Percentiles rank a stretch among this genome's conserved stretches.
Evolutionary conservation across 2,888 invertebrate genomes (phyloP).

Genomic region (Mantis religiosa): DNA sequence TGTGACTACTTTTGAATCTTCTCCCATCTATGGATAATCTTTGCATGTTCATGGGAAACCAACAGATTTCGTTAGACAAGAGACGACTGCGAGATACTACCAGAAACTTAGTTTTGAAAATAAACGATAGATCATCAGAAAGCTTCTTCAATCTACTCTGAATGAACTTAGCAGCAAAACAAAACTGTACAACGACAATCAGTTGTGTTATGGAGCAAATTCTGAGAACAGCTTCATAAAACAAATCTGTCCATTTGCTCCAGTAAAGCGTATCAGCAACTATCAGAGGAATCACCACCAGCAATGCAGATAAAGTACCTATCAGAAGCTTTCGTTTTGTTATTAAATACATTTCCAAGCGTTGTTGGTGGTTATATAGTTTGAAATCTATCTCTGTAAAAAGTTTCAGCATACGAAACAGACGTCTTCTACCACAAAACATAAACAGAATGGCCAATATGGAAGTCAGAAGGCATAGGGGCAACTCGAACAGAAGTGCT

Average conservation of each 20-base stretch:
- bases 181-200: not conserved
- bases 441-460: not conserved
- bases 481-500: not conserved
- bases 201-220: not conserved
- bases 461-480: not conserved
- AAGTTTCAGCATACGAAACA: not conserved
- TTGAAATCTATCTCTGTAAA: not conserved
- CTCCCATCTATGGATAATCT: too few relatives aligned
- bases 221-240: not conserved
- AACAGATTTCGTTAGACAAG: too few relatives aligned
- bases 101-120: too few relatives aligned
- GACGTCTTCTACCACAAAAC: not conserved
- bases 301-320: not conserved
- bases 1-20: not conserved
- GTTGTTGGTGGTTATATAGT: not conserved
- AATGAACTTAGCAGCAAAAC: too few relatives aligned
- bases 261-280: not conserved
- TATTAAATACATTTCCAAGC: not conserved
- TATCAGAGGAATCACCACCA: not conserved
- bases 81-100: too few relatives aligned
- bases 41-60: too few relatives aligned
- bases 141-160: too few relatives aligned
- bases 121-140: too few relatives aligned
- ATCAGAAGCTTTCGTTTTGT: not conserved
- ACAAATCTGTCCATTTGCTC: not conserved